Evolutionary conservation across 2,113 vertebrate genomes (phyloP).

Genomic region (Spea multiplicata): DNA sequence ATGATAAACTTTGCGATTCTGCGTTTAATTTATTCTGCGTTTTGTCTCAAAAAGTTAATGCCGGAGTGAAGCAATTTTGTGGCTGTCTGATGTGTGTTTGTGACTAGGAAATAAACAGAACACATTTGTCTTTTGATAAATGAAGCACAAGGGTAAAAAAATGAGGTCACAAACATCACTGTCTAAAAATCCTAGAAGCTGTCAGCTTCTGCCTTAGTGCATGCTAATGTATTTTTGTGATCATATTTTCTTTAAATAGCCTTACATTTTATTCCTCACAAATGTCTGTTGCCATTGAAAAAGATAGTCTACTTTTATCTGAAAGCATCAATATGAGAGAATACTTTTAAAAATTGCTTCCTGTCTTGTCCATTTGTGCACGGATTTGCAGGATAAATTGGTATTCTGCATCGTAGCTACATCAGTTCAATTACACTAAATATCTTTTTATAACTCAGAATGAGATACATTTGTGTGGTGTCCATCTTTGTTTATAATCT

Average conservation of each 20-base stretch:
- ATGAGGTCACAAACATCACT: conserved; percentile 24
- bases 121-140: conserved; percentile 24
- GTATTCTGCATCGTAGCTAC: background rate
- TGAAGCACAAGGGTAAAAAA: conserved; percentile 8
- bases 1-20: no score
- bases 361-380: background rate
- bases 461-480: background rate
- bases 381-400: background rate
- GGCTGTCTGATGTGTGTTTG: background rate
- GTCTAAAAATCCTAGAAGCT: conserved; percentile 12
- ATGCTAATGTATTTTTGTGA: conserved; percentile 11
- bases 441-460: conserved; percentile 4
- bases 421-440: background rate
- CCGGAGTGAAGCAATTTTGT: background rate
- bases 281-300: background rate
- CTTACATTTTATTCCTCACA: background rate
- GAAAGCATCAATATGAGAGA: background rate
- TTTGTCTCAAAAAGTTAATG: no score
- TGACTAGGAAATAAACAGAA: conserved; percentile 7
- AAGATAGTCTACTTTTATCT: background rate
- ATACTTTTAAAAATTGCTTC: background rate
- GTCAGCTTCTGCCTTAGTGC: conserved; percentile 7
- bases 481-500: background rate
- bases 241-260: background rate
- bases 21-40: no score